Conservation (phyloP, 2,888 invertebrate species). For the Eristalis arbustorum region DNA sequence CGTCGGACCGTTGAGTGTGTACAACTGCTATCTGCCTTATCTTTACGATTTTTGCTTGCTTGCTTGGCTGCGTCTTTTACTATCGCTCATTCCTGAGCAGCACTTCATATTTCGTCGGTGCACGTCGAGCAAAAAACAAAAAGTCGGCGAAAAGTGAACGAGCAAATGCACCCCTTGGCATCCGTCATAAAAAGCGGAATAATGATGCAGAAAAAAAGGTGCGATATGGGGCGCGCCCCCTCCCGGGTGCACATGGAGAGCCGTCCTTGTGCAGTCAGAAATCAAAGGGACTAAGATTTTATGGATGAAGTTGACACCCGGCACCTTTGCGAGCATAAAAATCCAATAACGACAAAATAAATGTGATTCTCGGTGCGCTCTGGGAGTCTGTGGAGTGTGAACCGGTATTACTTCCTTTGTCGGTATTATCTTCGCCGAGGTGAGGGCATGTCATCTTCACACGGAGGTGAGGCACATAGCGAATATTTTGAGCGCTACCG, state of each 20-base stretch:
- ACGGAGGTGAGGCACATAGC: conserved; percentile 15
- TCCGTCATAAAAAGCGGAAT: not conserved
- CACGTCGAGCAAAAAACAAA: not conserved
- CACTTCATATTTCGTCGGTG: not conserved
- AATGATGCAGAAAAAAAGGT: not conserved
- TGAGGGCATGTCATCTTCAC: not conserved
- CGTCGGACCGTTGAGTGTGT: not conserved
- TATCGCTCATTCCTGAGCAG: not conserved
- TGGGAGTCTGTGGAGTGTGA: not conserved
- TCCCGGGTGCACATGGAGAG: no score
- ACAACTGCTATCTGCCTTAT: not conserved
- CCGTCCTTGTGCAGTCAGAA: not conserved
- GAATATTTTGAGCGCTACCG: conserved; percentile 1
- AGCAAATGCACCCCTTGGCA: not conserved
- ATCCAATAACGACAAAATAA: conserved; percentile 31
- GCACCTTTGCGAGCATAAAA: conserved; percentile 37
- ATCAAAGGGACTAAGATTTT: conserved; percentile 19
- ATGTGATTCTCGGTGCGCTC: conserved; percentile 10
- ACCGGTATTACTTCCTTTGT: conserved; percentile 43
- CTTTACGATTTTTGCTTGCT: not conserved
- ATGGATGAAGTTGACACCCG: conserved; percentile 21
- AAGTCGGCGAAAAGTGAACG: not conserved
- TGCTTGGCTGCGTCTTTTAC: not conserved
- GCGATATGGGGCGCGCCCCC: not conserved
- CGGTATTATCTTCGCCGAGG: conserved; percentile 21